Conservation (phyloP, 2,888 invertebrate genomes). For the Strigamia crassipes region DNA sequence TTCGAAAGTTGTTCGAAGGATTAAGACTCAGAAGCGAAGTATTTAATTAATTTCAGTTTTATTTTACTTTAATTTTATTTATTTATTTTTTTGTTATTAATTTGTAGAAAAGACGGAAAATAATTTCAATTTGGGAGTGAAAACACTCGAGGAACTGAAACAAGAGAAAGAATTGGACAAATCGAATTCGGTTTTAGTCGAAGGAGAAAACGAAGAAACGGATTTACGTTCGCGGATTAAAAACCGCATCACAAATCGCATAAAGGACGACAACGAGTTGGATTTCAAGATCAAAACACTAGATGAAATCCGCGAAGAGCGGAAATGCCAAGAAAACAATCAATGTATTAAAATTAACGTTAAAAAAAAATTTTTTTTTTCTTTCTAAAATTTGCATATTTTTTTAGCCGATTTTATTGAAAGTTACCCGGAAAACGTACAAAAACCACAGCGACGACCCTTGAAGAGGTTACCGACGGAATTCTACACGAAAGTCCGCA, state of each 20-base stretch:
- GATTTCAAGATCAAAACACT: slow-evolving; percentile 66
- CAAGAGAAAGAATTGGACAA: background rate
- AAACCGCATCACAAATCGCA: background rate
- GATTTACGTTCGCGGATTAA: background rate
- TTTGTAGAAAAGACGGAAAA: background rate
- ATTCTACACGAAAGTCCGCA: background rate
- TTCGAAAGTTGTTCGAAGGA: background rate
- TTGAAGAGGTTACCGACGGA: slow-evolving; percentile 13
- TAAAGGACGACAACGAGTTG: slow-evolving; percentile 32
- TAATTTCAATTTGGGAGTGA: slow-evolving; percentile 4
- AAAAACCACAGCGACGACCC: background rate
- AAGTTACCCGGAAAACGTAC: background rate
- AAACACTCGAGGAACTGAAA: background rate
- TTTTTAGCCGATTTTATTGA: background rate
- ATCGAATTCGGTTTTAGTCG: background rate
- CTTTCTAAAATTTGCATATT: background rate
- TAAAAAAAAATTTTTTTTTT: too few relatives aligned
- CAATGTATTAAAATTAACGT: background rate
- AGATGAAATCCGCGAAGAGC: slow-evolving; percentile 66
- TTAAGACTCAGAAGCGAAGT: background rate
- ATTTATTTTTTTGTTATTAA: background rate
- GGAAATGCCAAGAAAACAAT: background rate
- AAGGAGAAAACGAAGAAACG: background rate
- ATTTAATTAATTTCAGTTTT: background rate
- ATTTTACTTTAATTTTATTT: background rate